Evolutionary conservation across 2,888 invertebrate genomes (phyloP), one percentile per base, ranked within the genome.

Genomic region (Ochropleura leucogaster): DNA sequence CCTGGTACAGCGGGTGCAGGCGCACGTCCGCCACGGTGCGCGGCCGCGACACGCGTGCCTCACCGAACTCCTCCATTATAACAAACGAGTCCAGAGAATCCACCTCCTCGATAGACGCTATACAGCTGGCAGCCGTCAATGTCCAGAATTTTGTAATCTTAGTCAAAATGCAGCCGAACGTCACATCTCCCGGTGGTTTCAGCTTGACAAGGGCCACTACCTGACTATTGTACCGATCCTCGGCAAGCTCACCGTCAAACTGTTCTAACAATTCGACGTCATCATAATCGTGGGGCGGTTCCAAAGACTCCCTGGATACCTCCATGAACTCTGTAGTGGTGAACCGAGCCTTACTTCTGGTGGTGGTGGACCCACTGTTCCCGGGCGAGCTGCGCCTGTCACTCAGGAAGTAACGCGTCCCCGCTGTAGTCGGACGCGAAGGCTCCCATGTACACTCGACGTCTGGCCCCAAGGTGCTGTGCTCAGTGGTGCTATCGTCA

Each of bases 81-180:
- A 95, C 90, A 82, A 93, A 95, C 14, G 91, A 90, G 80, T 95
- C 94, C 53, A 95, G 81, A 0, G 93, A 89, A 74, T 95, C 93
- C 49, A 92, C 89, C 78, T 95, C 94, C 77, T 95, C 94, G 40
- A 95, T 90, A 1, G 94, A 89, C 73, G 94, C 93, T 49, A 95
- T 89, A 81, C 95, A 96, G 79, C 95, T 95, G 18, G 95, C 96
- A 0, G 95, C 93, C 4, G 96, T 95, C 68, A 96, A 74, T 42
- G 91, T 88, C 94, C 95, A 95, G 73, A 86, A 86, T 14, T 85
- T 80, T 18, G 90, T 88, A 30, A 96, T 81, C n/a, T 93, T 88
- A 3, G 95, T 94, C 59, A 94, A 87, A 4, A 91, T 92, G 82
- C 96, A 96, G 4, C 95, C 95, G 76, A 95, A 95, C 44, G 89